phyloP scores from a whole-genome alignment of 1,140 invertebrate species.

The Drosophila ohnishii region DNA sequence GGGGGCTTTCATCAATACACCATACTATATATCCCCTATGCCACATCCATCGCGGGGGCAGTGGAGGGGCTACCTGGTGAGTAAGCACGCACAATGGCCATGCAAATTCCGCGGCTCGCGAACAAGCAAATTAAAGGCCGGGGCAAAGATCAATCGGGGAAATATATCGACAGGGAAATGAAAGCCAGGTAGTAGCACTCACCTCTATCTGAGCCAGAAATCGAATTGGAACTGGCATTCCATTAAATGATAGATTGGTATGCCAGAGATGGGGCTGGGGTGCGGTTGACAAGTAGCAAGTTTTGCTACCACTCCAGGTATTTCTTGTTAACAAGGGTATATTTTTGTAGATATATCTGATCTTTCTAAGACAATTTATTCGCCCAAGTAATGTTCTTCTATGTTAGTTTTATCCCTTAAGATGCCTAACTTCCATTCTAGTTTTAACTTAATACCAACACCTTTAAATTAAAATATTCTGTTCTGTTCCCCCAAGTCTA shows the following conservation, averaged over 20 bases:
- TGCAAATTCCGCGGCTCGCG: constrained; percentile 60
- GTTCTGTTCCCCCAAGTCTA: background rate
- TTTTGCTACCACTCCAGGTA: background rate
- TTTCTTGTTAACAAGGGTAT: background rate
- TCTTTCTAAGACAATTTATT: background rate
- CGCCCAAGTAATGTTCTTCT: background rate
- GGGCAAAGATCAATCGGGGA: constrained; percentile 68
- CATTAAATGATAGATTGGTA: constrained; percentile 7
- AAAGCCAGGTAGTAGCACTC: constrained; percentile 7
- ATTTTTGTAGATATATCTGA: too few relatives aligned
- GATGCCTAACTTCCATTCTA: background rate
- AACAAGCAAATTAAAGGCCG: constrained; percentile 65
- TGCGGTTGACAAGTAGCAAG: background rate
- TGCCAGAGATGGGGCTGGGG: constrained; percentile 1
- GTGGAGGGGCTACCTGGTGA: constrained; percentile 25
- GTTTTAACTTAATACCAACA: background rate
- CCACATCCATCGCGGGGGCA: constrained; percentile 4
- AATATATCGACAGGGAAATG: constrained; percentile 17
- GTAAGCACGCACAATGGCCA: constrained; percentile 65
- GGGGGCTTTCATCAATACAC: constrained; percentile 18
- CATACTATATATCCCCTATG: background rate
- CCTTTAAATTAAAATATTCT: background rate
- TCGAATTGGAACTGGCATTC: background rate
- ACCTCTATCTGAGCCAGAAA: constrained; percentile 6
- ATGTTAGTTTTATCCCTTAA: background rate